Conservation (phyloP, 1,140 invertebrate genomes). For the Cyclargus thomasi region DNA sequence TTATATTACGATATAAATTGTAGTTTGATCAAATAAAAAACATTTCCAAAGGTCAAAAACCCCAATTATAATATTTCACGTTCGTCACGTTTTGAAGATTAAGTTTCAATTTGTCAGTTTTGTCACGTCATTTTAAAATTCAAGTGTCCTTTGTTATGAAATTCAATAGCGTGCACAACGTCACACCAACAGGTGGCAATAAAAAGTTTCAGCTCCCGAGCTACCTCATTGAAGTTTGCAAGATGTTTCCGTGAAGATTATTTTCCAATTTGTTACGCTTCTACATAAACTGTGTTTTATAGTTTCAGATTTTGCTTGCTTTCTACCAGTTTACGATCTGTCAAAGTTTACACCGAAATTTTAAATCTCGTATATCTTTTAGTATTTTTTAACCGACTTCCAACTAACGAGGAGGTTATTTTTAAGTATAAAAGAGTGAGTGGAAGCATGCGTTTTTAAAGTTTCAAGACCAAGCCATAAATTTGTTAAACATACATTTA, state of each 20-base stretch:
- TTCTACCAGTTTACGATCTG: background rate
- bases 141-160: background rate
- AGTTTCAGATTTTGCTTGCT: background rate
- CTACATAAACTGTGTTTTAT: background rate
- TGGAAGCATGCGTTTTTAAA: too few species aligned
- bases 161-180: background rate
- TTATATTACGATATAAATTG: too few species aligned
- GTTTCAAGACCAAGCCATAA: too few species aligned
- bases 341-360: too few species aligned
- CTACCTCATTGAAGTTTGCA: background rate
- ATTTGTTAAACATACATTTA: too few species aligned
- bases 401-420: too few species aligned
- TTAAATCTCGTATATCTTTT: too few species aligned
- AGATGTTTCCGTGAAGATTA: conserved; percentile 1
- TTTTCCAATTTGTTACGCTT: conserved; percentile 7
- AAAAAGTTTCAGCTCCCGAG: conserved; percentile 2
- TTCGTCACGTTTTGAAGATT: background rate
- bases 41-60: background rate
- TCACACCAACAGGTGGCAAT: conserved; percentile 9
- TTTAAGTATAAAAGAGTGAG: too few species aligned
- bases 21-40: background rate
- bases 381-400: too few species aligned
- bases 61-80: background rate
- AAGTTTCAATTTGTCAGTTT: background rate
- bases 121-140: background rate